Percentiles rank a stretch among this genome's conserved stretches.
These are phyloP conservation scores for Spinibarbus caldwelli DNA, from an alignment of 2,797 vertebrate genomes.

Conservation along the genomic window DNA sequence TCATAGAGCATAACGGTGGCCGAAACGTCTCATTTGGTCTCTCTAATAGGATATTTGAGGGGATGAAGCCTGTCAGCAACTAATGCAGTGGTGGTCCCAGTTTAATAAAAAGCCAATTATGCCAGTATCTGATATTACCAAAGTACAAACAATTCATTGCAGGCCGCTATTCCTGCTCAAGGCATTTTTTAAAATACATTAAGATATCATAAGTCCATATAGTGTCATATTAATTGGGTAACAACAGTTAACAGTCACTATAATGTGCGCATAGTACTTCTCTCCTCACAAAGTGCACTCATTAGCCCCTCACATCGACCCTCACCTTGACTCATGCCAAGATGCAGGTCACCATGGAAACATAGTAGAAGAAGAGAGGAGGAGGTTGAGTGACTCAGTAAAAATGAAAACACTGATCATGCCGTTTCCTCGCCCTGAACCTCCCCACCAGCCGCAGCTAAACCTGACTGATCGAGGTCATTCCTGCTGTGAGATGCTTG, in stretches of 20 bases:
- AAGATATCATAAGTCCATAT: not conserved
- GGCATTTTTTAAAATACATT: not conserved
- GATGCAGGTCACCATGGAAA: slow-evolving; percentile 24
- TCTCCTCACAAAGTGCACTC: not conserved
- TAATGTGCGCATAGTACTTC: not conserved
- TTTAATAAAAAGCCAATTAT: slow-evolving; percentile 22
- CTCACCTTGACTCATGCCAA: slow-evolving; percentile 16
- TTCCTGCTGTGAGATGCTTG: slow-evolving; percentile 38
- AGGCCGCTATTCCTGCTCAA: not conserved
- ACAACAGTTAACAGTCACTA: not conserved
- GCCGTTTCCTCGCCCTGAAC: not conserved
- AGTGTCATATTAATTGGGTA: not conserved
- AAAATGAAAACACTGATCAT: slow-evolving; percentile 39
- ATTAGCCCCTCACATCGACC: not conserved
- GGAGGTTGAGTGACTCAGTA: slow-evolving; percentile 36
- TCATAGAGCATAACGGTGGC: slow-evolving; percentile 18
- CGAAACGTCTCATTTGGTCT: slow-evolving; percentile 43
- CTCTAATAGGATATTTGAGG: slow-evolving; percentile 37
- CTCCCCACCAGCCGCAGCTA: not conserved
- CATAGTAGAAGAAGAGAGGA: slow-evolving; percentile 5
- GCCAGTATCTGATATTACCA: not conserved
- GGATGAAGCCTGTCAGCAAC: slow-evolving; percentile 24
- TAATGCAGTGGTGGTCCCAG: slow-evolving; percentile 31
- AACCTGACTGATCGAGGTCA: slow-evolving; percentile 49
- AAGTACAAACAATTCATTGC: slow-evolving; percentile 15